Percentiles rank a stretch among this genome's conserved stretches.
These are phyloP conservation scores for Cephus runcator DNA, from an alignment of 2,888 invertebrate species.

Conservation along the genomic window DNA sequence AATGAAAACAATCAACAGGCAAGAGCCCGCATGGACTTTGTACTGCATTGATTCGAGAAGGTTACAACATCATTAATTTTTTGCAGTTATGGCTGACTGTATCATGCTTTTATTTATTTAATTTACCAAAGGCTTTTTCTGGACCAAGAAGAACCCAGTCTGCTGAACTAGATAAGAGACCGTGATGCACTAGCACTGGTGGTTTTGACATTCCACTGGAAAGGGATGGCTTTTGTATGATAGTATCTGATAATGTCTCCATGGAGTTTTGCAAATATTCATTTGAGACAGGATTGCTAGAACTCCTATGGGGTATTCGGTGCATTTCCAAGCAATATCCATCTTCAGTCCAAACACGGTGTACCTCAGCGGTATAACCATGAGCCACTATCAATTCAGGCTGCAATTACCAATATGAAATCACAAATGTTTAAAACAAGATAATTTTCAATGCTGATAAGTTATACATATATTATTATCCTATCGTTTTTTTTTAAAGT, in stretches of 20 bases:
- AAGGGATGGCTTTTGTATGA: not conserved
- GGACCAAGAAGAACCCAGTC: slow-evolving; percentile 61
- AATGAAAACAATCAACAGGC: not conserved
- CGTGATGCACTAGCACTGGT: slow-evolving; percentile 56
- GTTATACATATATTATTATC: not conserved
- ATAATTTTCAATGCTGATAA: not conserved
- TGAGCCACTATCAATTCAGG: slow-evolving; percentile 64
- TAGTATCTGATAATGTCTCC: not conserved
- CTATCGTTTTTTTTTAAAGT: not conserved
- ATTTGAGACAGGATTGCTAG: not conserved
- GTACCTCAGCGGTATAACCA: slow-evolving; percentile 65
- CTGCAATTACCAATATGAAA: slow-evolving; percentile 48
- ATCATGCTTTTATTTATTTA: not conserved
- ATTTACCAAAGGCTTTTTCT: slow-evolving; percentile 54
- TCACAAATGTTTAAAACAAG: not conserved
- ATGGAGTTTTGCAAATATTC: not conserved
- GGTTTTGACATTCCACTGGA: slow-evolving; percentile 25
- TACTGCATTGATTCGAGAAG: not conserved
- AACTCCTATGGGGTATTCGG: slow-evolving; percentile 52
- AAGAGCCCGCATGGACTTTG: not conserved
- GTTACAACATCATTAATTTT: not conserved
- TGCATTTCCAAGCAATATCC: slow-evolving; percentile 66
- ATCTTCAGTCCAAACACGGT: slow-evolving; percentile 66
- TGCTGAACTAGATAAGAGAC: slow-evolving; percentile 57
- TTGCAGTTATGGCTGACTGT: not conserved